A percentile compares a stretch with the other conserved stretches of the same genome.
Evolutionary conservation across 2,797 vertebrate genomes (phyloP).

Genomic region (Rhabdophis nuchalis): DNA sequence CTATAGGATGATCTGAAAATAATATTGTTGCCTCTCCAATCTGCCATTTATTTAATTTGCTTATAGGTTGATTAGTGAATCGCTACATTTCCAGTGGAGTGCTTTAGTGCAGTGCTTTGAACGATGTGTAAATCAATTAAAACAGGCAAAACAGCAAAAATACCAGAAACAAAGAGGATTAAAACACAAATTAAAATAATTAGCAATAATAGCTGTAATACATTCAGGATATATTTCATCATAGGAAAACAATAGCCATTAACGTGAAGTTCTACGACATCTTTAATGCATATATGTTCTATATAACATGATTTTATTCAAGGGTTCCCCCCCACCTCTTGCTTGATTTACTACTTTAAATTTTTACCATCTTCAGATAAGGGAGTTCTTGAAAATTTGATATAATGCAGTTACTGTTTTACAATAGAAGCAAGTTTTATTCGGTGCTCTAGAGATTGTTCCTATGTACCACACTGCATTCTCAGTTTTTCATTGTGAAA

Average conservation of each 20-base stretch:
- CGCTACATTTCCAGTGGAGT: not conserved
- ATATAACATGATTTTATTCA: not conserved
- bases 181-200: not conserved
- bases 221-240: not conserved
- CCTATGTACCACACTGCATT: not conserved
- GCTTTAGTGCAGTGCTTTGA: not conserved
- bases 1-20: not conserved
- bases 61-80: not conserved
- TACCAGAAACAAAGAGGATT: not conserved
- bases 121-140: not conserved
- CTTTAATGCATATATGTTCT: not conserved
- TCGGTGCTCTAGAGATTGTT: not conserved
- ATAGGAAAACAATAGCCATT: not conserved
- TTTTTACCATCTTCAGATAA: not conserved
- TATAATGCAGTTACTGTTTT: not conserved
- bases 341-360: no score
- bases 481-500: not conserved
- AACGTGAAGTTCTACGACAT: not conserved
- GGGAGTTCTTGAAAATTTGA: not conserved
- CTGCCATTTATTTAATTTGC: not conserved
- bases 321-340: rapidly evolving
- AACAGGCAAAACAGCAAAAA: not conserved
- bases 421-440: not conserved
- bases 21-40: not conserved
- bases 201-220: not conserved